Conservation (phyloP, 1,140 invertebrate genomes). For the Lamellibrachia luymesi region DNA sequence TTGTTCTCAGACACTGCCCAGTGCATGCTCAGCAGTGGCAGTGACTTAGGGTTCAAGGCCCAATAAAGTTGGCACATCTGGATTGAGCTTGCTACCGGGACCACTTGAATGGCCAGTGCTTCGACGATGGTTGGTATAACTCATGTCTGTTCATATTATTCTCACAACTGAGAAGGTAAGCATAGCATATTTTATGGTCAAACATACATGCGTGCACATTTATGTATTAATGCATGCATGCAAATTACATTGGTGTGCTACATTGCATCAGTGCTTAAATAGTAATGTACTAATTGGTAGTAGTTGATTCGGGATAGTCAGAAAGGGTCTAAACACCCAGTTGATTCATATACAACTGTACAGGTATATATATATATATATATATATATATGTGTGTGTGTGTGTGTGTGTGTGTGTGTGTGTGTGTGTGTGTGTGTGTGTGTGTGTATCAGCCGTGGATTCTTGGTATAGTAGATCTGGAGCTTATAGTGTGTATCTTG, state of each 20-base stretch:
- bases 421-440: background rate
- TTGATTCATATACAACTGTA: background rate
- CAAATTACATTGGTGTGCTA: too few species aligned
- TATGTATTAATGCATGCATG: too few species aligned
- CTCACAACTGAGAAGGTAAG: background rate
- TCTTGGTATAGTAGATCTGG: too few species aligned
- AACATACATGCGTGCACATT: too few species aligned
- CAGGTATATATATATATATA: too few species aligned
- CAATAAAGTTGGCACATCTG: background rate
- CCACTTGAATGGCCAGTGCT: background rate
- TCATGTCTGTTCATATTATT: background rate
- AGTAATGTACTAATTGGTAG: too few species aligned
- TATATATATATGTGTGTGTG: too few species aligned
- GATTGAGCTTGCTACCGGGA: background rate
- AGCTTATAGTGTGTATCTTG: too few species aligned
- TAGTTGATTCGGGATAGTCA: too few species aligned
- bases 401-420: background rate
- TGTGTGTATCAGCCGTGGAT: background rate
- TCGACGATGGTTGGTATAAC: background rate
- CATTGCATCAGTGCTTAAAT: too few species aligned
- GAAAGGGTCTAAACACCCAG: too few species aligned
- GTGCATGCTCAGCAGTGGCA: background rate
- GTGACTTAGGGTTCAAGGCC: background rate
- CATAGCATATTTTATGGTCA: background rate
- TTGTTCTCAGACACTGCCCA: background rate